These are phyloP conservation scores for Vombatus ursinus DNA, from an alignment of 2,113 vertebrate genomes.

Conservation along the genomic window DNA sequence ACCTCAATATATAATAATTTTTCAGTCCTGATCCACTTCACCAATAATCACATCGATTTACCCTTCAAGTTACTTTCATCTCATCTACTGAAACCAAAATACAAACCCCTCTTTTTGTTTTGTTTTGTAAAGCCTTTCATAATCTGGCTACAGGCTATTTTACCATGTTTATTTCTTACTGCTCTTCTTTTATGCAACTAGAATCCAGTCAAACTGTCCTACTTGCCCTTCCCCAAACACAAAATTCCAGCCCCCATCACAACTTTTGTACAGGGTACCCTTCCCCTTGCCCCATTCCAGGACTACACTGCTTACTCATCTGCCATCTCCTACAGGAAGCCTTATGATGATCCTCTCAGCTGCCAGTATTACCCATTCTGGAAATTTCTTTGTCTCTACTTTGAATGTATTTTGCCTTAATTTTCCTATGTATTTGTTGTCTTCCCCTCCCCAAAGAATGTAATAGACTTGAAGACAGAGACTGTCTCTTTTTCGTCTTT, in stretches of 20 bases:
- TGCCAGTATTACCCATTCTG: background rate
- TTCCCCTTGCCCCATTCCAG: background rate
- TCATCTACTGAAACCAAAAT: background rate
- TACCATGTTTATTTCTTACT: background rate
- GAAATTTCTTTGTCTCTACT: background rate
- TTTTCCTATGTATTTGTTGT: background rate
- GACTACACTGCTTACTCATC: background rate
- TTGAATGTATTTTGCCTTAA: background rate
- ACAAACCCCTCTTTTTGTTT: background rate
- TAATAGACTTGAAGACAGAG: background rate
- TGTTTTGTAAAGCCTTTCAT: background rate
- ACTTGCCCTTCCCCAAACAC: background rate
- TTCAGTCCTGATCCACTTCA: background rate
- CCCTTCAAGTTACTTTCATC: background rate
- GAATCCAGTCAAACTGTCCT: background rate
- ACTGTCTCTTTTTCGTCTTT: background rate
- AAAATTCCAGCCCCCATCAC: background rate
- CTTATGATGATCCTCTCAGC: background rate
- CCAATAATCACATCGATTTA: background rate
- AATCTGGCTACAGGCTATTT: background rate
- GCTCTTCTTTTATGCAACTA: background rate
- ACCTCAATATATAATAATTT: background rate
- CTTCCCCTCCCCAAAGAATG: background rate
- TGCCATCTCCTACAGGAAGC: background rate
- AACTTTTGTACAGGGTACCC: background rate